Conservation (phyloP, 2,888 invertebrate genomes). For the Amphimallon solstitiale region DNA sequence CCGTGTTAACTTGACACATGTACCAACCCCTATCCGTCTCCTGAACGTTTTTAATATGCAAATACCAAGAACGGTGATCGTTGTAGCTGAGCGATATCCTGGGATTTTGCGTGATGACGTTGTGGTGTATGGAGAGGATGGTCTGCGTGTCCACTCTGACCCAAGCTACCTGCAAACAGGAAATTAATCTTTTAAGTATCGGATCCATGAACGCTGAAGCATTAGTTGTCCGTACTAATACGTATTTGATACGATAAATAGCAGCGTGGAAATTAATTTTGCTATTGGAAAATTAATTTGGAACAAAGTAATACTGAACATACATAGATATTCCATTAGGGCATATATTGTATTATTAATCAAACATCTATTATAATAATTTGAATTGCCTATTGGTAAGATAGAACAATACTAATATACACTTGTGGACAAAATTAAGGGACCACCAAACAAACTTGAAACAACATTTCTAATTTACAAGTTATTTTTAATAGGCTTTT, state of each 20-base stretch:
- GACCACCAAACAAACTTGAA: too few relatives aligned
- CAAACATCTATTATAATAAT: too few relatives aligned
- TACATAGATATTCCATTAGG: too few relatives aligned
- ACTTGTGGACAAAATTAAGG: too few relatives aligned
- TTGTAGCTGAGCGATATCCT: constrained; percentile 87
- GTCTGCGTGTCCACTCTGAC: constrained; percentile 93
- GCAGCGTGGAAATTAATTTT: constrained; percentile 3
- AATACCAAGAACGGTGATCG: constrained; percentile 91
- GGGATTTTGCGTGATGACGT: constrained; percentile 90
- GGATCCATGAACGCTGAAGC: constrained; percentile 2
- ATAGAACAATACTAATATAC: too few relatives aligned
- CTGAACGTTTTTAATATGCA: constrained; percentile 88
- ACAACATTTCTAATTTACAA: too few relatives aligned
- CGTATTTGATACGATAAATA: constrained; percentile 9
- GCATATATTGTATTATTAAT: too few relatives aligned
- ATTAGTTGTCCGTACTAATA: not conserved
- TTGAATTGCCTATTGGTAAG: too few relatives aligned
- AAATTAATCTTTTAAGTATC: constrained; percentile 28
- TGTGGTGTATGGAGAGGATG: constrained; percentile 90
- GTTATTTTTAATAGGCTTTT: too few relatives aligned
- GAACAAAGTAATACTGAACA: not conserved
- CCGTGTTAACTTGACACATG: constrained; percentile 93
- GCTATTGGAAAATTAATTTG: not conserved
- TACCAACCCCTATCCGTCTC: constrained; percentile 91
- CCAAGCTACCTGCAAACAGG: constrained; percentile 83